Base-by-base conservation (phyloP, 1,140 invertebrate genomes). In the Drosophila prosaltans region DNA sequence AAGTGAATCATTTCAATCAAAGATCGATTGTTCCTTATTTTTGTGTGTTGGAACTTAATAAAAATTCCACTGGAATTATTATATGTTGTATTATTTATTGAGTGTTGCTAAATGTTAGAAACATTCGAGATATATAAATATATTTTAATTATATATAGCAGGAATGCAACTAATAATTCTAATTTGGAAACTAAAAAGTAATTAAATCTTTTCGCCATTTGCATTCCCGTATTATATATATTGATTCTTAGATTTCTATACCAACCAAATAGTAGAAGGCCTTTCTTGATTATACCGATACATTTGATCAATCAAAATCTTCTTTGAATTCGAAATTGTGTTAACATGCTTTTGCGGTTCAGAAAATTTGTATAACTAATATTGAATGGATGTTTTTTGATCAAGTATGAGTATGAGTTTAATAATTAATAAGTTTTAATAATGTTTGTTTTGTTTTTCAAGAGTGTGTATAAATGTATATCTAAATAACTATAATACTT, bases 81-180 rank as follows among this genome's bases (percentile, higher is more conserved):
- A 36, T 36, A 36, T 7, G 32, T 36, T 8, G 6, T 24, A 48
- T 48, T 48, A 48, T 9, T 24, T 16, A 16, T 24, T 48, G 45
- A 48, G 24, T 51, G 45, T 26, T 41, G 30, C 28, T 45, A 41
- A 63, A 39, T 73, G 40, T 64, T 28, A 45, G 43, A 68, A 69
- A 62, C 59, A 63, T 62, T 55, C 30, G 16, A 24, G 32, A 36
- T 36, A 10, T 26, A 26, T 10, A 54, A 9, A 24, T 54, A 55
- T 10, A 8, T 36, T 1, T 58, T 2, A 39, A 24, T 24, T 24
- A 24, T 9, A 21, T 39, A n/a, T 48, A 3, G 7, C 7, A 2
- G 45, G 45, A 8, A 24, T 48, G 45, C 45, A 21, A 21, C 5
- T 3, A 45, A 45, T 45, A 45, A 21, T 21, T 16, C 0, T 8